Percentiles rank a stretch among this genome's conserved stretches.
phyloP scores from a whole-genome alignment of 2,797 vertebrate species.

The Sebastes minor region DNA sequence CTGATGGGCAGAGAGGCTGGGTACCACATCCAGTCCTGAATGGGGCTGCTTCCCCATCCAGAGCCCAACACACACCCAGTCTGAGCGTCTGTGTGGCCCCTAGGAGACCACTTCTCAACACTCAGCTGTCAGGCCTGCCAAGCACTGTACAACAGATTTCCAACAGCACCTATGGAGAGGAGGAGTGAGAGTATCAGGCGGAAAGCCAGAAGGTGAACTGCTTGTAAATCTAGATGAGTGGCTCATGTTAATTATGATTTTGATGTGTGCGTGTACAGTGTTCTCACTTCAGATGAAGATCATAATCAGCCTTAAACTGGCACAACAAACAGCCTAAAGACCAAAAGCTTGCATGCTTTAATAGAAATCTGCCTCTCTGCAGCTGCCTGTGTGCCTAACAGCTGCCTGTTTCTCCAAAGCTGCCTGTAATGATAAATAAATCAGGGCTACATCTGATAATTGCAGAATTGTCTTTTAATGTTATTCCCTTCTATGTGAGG shows the following conservation, averaged over 20 bases:
- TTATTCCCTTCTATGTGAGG: slow-evolving; percentile 76
- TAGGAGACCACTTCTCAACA: slow-evolving; percentile 76
- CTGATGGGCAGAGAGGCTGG: slow-evolving; percentile 79
- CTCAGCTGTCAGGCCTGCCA: slow-evolving; percentile 75
- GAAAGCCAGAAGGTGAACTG: slow-evolving; percentile 48
- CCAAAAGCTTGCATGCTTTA: slow-evolving; percentile 15
- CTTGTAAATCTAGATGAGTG: slow-evolving; percentile 39
- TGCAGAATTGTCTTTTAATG: slow-evolving; percentile 80
- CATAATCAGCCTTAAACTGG: slow-evolving; percentile 48
- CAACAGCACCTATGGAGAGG: slow-evolving; percentile 54
- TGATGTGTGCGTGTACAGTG: slow-evolving; percentile 6
- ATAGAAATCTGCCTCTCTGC: slow-evolving; percentile 39
- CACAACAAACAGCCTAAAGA: slow-evolving; percentile 59
- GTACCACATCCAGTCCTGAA: slow-evolving; percentile 67
- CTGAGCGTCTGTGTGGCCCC: slow-evolving; percentile 57
- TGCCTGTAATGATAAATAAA: slow-evolving; percentile 78
- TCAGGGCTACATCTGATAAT: slow-evolving; percentile 76
- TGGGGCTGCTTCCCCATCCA: slow-evolving; percentile 62
- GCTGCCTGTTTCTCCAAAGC: slow-evolving; percentile 57
- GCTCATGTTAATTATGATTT: slow-evolving; percentile 29
- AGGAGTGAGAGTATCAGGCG: slow-evolving; percentile 38
- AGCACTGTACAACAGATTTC: slow-evolving; percentile 32
- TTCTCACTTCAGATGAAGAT: slow-evolving; percentile 48
- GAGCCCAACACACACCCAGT: slow-evolving; percentile 61
- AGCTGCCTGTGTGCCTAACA: slow-evolving; percentile 49